phyloP scores from a whole-genome alignment of 2,888 invertebrate species.

The Vesta saturnalis region DNA sequence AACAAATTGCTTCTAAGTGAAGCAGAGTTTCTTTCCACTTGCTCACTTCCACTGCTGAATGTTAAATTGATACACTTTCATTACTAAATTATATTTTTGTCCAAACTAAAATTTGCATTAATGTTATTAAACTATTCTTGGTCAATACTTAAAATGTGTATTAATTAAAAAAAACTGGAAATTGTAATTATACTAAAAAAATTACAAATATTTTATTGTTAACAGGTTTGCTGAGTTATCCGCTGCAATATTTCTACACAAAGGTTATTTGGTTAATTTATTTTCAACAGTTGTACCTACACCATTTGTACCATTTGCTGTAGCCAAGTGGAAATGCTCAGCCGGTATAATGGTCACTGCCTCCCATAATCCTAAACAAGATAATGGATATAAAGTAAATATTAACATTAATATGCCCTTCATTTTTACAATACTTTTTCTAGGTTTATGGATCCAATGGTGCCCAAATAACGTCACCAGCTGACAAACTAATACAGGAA shows the following conservation, averaged over 20 bases:
- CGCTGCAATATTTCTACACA: slow-evolving; percentile 81
- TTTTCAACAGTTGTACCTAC: slow-evolving; percentile 88
- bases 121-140: too few relatives aligned
- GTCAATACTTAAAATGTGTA: too few relatives aligned
- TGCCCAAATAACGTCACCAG: slow-evolving; percentile 93
- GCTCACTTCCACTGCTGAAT: too few relatives aligned
- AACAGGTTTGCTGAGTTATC: slow-evolving; percentile 89
- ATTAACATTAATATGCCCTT: slow-evolving; percentile 5
- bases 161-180: too few relatives aligned
- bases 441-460: slow-evolving; percentile 94
- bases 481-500: slow-evolving; percentile 86
- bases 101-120: too few relatives aligned
- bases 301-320: slow-evolving; percentile 91
- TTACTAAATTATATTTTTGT: too few relatives aligned
- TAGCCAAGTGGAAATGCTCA: slow-evolving; percentile 76
- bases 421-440: slow-evolving; percentile 12
- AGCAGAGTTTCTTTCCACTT: too few relatives aligned
- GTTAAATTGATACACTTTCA: too few relatives aligned
- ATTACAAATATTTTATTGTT: slow-evolving; percentile 21
- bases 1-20: too few relatives aligned
- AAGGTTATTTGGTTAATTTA: slow-evolving; percentile 71
- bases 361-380: slow-evolving; percentile 95
- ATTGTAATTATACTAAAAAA: too few relatives aligned
- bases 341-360: slow-evolving; percentile 99
- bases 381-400: slow-evolving; percentile 91